Evolutionary conservation across 2,888 invertebrate species (phyloP), one percentile per base, ranked within the genome.

Genomic region (Clistopyga incitator): DNA sequence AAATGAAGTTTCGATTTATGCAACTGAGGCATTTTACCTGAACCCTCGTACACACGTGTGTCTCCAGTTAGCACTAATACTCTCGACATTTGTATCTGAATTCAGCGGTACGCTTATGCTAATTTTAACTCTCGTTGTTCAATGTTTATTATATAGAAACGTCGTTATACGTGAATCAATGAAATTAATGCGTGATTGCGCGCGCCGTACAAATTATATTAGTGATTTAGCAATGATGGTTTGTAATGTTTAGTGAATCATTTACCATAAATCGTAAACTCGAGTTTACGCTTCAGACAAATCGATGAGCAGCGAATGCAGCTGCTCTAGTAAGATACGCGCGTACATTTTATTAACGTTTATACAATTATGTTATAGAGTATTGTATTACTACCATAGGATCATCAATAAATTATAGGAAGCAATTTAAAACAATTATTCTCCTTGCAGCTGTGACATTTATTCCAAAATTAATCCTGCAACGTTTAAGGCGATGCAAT

Each of bases 21-120:
- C 71, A 25, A 56, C 71, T 59, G 56, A 59, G 68, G 13, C 59
- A 59, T 59, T 59, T 72, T 72, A 72, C 45, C 45, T 56, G 72
- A 72, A 72, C 45, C 25, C 42, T 59, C 54, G 56, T 56, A 45
- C 25, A 71, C 25, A 45, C 56, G 0, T 56, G 10, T n/a, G n/a
- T 45, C 71, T 42, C 25, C 56, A 59, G 42, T 54, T n/a, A 42
- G 72, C 70, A 20, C 20, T n/a, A 13, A 23, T 42, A 42, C 4
- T 15, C 10, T 56, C 8, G 42, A 52, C 34, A 70, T 20, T 70
- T 70, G 34, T 54, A 20, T 70, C 18, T 18, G 42, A 71, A 20
- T 15, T 15, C 25, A 42, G n/a, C 18, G 6, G 56, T 15, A n/a
- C 42, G 42, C 18, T 56, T 18, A 20, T 56, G 38, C 3, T 20